Evolutionary conservation across 1,140 invertebrate species (phyloP), one percentile per base, ranked within the genome.

Genomic region (Eriosoma lanigerum): DNA sequence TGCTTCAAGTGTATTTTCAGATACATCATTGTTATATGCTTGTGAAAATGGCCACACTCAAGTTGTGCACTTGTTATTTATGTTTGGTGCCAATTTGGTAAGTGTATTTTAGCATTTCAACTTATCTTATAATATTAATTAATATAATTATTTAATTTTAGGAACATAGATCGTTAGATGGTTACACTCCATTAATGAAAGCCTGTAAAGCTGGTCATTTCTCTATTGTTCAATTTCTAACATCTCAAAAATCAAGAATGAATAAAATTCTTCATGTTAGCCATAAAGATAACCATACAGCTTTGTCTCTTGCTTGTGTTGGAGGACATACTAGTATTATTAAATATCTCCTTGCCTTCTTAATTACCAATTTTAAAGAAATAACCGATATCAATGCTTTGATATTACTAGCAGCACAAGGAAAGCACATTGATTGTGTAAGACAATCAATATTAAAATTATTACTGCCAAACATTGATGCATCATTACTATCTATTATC

Each of bases 131-230:
- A 38, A 38, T 38, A 38, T 4, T 29, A 46, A 24, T 29, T 81
- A 17, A 73, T 83, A 84, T 82, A 38, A 3, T 38, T 38, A 38
- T 38, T 38, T 38, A 38, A 83, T 38, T 4, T 38, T 38, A 91
- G 90, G 95, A 97, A 87, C 94, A 96, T 85, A 92, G 95, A 87
- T 95, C 93, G n/a, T 95, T 96, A 88, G 96, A 93, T 83, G 96
- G 93, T 52, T 90, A 93, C 86, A 98, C 97, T 50, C 97, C 98
- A 44, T 87, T 99, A 81, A 99, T 99, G 98, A 95, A 99, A 87
- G 96, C 98, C n/a, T 96, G 96, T 82, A 92, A 98, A 85, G 97
- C 97, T 73, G 97, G 97, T n/a, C 97, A 99, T 87, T 88, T 96
- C 19, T 96, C 95, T 85, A 98, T 97, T 66, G 98, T 99, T 64